Base-by-base conservation (phyloP, 2,888 invertebrate genomes). In the Neocrepidodera transversa region DNA sequence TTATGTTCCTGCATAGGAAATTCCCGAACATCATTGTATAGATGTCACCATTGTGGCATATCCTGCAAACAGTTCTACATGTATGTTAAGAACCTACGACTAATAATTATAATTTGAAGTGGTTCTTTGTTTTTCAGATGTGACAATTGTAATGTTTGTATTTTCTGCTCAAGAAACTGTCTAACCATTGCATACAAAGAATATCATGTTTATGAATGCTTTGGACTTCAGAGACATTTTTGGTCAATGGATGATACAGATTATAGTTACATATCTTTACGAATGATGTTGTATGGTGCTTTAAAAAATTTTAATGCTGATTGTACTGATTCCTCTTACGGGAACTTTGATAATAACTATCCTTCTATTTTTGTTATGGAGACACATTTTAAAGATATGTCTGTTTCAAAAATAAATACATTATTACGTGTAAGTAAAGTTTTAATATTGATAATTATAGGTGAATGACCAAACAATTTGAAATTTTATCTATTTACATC, bases 201-300 rank as follows among this genome's bases (percentile, higher is more conserved):
- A 13, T 72, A 68, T 49, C 73, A 73, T 51, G 57, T 45, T 35
- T 73, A 66, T 60, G 73, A 73, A 49, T 73, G 73, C 62, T 70
- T 68, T 32, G 73, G 69, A 10, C 51, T 72, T 0, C 72, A 73
- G 40, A 64, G 70, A 49, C 70, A 70, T 54, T 68, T 68, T 55
- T 73, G 72, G 71, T 54, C 63, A 6, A 60, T 65, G 55, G 60
- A 66, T 3, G 65, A 68, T 13, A 68, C 64, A 6, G 68, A 68
- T 47, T 64, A 60, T 30, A 64, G 68, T 43, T 72, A 73, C 49
- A 42, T 72, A 17, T 66, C 71, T 10, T 62, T 73, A 42, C 61
- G 72, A 45, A 69, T 71, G 63, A 58, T 72, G 64, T 62, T 73
- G 35, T 69, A 69, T 54, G 71, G 71, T n/a, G 59, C 66, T 2